Base-by-base conservation (phyloP, 1,140 invertebrate genomes). In the Galleria mellonella region DNA sequence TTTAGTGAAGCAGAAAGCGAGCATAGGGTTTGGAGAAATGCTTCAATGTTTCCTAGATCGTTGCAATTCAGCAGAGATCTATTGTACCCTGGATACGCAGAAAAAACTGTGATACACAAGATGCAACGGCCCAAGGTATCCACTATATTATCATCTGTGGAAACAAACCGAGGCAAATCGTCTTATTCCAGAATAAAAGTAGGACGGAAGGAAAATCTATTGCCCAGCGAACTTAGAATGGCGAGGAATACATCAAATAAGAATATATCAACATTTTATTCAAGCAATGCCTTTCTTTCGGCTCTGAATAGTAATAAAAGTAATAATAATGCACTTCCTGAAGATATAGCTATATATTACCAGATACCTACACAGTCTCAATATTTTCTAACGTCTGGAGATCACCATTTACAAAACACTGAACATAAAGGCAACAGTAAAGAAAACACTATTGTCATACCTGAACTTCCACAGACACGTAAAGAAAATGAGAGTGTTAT, bases 81-180 rank as follows among this genome's bases (percentile, higher is more conserved):
- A 7, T 50, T 66, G 28, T 66, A 62, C 32, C 62, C 70, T 8
- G 59, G 57, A 2, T 62, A 61, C 31, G 33, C 62, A 60, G 47
- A 52, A 1, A 76, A 72, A 47, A 63, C 62, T 35, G 28, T 65
- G 7, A 35, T 71, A 9, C 64, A 72, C 32, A 72, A 57, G 47
- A 53, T 57, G 32, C 65, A 67, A 40, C 35, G 63, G 7, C 64
- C 70, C 0, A 76, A 71, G 55, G 63, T 71, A 6, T 67, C 71
- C n/a, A 65, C 69, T 1, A 63, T 72, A 12, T 44, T 71, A 14
- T 62, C 69, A 1, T 50, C 64, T n/a, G 32, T 68, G 1, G 65
- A 78, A 10, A 62, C 51, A 1, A 45, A 38, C 23, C 57, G 43
- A 29, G 57, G 49, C 4, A 74, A 64, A 53, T 31, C 53, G 27